Evolutionary conservation across 2,113 vertebrate genomes (phyloP).

Genomic region (Geothlypis trichas): DNA sequence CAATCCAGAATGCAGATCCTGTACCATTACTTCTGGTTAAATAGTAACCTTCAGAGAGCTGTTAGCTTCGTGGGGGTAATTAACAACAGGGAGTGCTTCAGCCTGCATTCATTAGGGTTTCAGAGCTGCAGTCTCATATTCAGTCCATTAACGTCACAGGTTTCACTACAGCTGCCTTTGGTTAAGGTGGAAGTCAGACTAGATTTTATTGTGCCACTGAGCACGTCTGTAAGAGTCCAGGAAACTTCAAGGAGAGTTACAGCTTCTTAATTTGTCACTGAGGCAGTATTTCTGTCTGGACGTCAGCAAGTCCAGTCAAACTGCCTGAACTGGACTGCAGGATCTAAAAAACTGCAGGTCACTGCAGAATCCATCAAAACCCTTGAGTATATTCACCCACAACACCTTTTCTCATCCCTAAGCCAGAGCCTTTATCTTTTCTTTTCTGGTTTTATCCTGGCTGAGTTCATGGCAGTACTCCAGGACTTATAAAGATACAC

Average conservation of each 20-base stretch:
- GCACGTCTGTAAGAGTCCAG: not conserved
- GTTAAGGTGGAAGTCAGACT: not conserved
- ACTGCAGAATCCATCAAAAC: not conserved
- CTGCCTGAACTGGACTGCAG: not conserved
- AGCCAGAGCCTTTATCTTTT: not conserved
- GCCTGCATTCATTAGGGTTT: not conserved
- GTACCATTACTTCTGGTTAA: not conserved
- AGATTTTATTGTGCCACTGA: not conserved
- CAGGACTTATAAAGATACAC: not conserved
- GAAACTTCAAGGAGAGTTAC: not conserved
- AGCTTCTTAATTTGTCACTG: not conserved
- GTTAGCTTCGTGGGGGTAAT: not conserved
- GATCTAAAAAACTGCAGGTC: not conserved
- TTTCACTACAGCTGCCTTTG: not conserved
- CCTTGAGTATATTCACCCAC: not conserved
- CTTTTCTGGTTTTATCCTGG: not conserved
- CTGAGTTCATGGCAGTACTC: not conserved
- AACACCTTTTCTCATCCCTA: not conserved
- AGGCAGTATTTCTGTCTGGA: not conserved
- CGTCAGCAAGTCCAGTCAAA: not conserved
- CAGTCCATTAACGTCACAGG: not conserved
- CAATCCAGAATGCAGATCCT: not conserved
- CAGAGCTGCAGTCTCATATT: not conserved
- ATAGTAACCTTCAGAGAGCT: not conserved
- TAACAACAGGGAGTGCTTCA: not conserved